Conservation (phyloP, 2,113 vertebrate genomes). For the Uria lomvia region DNA sequence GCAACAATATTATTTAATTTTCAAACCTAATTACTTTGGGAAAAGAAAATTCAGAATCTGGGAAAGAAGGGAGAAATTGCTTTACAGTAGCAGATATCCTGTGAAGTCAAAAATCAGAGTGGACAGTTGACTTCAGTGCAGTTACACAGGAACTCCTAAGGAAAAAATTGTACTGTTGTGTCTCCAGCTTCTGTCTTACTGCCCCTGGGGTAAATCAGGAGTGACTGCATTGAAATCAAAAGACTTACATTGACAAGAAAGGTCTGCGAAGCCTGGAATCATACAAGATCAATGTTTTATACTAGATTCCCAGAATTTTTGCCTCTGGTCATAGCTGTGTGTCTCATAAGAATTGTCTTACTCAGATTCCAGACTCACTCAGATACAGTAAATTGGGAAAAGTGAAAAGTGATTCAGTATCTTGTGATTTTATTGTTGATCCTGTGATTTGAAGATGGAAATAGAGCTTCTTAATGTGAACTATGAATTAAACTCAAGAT, state of each 20-base stretch:
- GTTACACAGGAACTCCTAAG: neutral
- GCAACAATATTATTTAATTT: constrained; percentile 61
- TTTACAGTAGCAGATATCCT: neutral
- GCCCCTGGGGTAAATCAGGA: constrained; percentile 20
- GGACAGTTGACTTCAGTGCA: neutral
- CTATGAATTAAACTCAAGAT: neutral
- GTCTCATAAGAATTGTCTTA: neutral
- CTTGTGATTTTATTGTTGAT: neutral
- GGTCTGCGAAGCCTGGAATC: neutral
- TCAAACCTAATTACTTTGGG: constrained; percentile 4
- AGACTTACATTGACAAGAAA: neutral
- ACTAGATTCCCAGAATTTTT: constrained; percentile 13
- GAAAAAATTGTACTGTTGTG: neutral
- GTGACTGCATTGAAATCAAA: constrained; percentile 22
- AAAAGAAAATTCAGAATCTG: neutral
- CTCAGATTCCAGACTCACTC: neutral
- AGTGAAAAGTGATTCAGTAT: neutral
- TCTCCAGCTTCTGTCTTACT: neutral
- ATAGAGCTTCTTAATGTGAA: neutral
- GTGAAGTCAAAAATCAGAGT: neutral
- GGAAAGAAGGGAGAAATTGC: neutral
- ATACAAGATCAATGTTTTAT: neutral
- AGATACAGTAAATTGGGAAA: neutral
- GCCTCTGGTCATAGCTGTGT: constrained; percentile 31
- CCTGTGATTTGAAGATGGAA: neutral